Base-by-base conservation (phyloP, 2,888 invertebrate species). In the Cerceris rybyensis region DNA sequence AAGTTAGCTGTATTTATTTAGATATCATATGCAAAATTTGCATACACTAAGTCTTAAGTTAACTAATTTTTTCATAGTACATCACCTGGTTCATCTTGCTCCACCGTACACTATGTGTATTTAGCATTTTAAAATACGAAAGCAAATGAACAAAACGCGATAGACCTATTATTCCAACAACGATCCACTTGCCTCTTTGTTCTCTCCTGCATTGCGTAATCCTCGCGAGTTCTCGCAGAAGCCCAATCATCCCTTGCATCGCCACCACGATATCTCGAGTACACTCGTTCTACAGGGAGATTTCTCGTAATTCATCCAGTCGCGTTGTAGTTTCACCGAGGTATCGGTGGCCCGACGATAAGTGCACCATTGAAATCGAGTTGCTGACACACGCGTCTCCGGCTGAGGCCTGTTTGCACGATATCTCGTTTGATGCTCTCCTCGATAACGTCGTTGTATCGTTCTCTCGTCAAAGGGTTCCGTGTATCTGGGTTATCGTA, bases 271-370 rank as follows among this genome's bases (percentile, higher is more conserved):
- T 65, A 59, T 54, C 68, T 78, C 42, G 63, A 58, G 50, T 78
- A 49, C 13, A 41, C 66, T 72, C 63, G 61, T 54, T 59, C 59
- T 54, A 52, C 13, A 55, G 39, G 46, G 14, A 52, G 41, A 54
- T 60, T 28, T 67, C 68, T 59, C 63, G 14, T 58, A 72, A 72
- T 49, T 70, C 75, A 54, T 69, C 67, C 50, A 60, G 61, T 63
- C 52, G 54, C 50, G 28, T 41, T 58, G 28, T 9, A 43, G 41
- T 52, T 28, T 63, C 41, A 50, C 39, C 49, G 50, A 67, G 49
- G 39, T 72, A 70, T 65, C 65, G 70, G 14, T 79, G 77, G 71
- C 57, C 49, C 73, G 59, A 61, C 50, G 68, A 70, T 73, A 74
- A 81, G 74, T 28, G 28, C 69, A 74, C 41, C 17, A 13, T 46